Evolutionary conservation across 2,113 vertebrate genomes (phyloP), one percentile per base, ranked within the genome.

Genomic region (Cottus gobio): DNA sequence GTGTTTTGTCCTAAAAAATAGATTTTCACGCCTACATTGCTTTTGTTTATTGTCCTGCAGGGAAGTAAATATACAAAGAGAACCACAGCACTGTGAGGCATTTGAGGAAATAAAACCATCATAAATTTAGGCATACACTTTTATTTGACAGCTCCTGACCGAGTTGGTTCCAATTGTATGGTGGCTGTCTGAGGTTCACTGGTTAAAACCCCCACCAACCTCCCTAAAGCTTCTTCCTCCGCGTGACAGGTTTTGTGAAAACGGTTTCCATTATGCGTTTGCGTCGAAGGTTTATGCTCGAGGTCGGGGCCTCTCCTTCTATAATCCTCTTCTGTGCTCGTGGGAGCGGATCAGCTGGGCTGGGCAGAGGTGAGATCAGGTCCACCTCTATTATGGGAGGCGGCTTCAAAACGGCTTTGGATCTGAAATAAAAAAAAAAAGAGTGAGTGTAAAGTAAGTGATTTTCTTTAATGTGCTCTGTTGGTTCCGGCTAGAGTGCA

Each of bases 171-270:
- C 24, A 5, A 24, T 78, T 50, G 72, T 73, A 69, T n/a, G 18
- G 65, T 11, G 15, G 76, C 58, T 0, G 66, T 61, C 71, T 87
- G 90, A 89, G 82, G 88, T 75, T 88, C 56, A 28, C 71, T 7
- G 71, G 71, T 63, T 57, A 58, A 63, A 83, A 44, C 52, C 34
- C 12, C 64, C 15, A 56, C 42, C 16, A 2, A 56, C 74, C 66
- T 69, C 70, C 57, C 94, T 69, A 98, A 62, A 98, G 92, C 90
- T 96, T 97, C 94, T 96, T 99, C 89, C 97, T 95, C 82, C 96
- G 94, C 3, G 96, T 95, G 87, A 97, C 93, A 11, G 96, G 97
- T 84, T 97, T 98, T 83, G 96, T 95, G 77, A 96, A 97, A 88
- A 95, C 94, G n/a, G 93, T 83, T 15, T 95, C 95, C 75, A 94